A percentile compares a stretch with the other conserved stretches of the same genome.
phyloP scores from a whole-genome alignment of 1,140 invertebrate species.

The Lepidurus couesii region DNA sequence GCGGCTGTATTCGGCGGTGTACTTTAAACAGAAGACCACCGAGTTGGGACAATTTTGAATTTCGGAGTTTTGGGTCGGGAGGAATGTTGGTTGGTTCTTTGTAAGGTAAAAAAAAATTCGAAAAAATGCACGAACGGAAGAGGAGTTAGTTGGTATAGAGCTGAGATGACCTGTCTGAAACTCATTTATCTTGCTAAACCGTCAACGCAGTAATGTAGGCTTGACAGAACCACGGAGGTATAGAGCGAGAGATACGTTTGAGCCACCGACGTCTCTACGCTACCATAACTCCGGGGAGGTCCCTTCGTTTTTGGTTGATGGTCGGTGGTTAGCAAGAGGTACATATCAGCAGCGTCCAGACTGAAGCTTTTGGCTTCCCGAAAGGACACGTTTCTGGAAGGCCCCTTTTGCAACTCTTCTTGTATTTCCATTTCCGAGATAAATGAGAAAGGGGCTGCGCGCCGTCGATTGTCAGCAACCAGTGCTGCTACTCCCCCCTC shows the following conservation, averaged over 20 bases:
- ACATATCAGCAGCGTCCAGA: neutral
- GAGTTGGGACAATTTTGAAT: neutral
- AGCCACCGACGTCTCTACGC: neutral
- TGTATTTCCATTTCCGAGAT: neutral
- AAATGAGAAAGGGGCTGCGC: neutral
- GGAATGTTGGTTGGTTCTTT: neutral
- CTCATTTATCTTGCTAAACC: constrained; percentile 7
- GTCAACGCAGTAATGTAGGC: constrained; percentile 16
- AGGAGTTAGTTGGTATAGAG: neutral
- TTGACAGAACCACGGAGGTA: neutral
- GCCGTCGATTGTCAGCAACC: neutral
- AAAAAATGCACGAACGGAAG: neutral
- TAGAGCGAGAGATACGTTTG: neutral
- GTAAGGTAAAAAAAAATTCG: neutral
- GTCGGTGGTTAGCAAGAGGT: neutral
- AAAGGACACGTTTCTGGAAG: neutral
- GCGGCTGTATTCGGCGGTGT: neutral
- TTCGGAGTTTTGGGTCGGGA: neutral
- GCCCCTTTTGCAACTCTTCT: neutral
- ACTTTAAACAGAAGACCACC: neutral
- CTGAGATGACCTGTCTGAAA: constrained; percentile 1
- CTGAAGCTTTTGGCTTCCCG: neutral
- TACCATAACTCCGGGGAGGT: constrained; percentile 14
- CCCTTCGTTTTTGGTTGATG: neutral
- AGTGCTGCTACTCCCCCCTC: neutral